Evolutionary conservation across 2,113 vertebrate species (phyloP), one percentile per base, ranked within the genome.

Genomic region (Pogona vitticeps): DNA sequence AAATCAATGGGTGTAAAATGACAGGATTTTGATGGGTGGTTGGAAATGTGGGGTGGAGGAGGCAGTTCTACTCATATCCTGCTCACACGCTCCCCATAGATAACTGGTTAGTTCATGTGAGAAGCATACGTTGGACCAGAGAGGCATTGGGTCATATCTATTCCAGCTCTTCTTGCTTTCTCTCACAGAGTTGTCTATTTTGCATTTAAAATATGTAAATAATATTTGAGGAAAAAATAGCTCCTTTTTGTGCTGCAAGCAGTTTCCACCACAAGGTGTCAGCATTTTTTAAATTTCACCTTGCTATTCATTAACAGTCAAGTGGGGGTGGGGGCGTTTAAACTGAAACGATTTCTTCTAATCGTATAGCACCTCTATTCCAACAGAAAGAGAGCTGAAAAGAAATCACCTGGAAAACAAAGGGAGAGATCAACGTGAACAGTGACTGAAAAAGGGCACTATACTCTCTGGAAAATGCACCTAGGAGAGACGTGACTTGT

Each of bases 221-320:
- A 56, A 33, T 8, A 82, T 52, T 3, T 15, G 26, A 46, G 38
- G 58, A 80, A 80, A 31, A 4, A 65, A 17, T 38, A 26, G 58
- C 26, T 67, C 17, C 13, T 38, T n/a, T 71, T 6, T 18, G 8
- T 52, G 65, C 80, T 33, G 23, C 52, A 83, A 72, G 68, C n/a
- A 23, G 12, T 23, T 28, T 83, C 72, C 33, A 72, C 81, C 81
- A 83, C 68, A 72, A 83, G 81, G 46, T 83, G 81, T 58, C 81
- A 82, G 42, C 65, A 70, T 40, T 28, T 80, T 46, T 20, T 36
- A 33, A 76, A 61, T 61, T 2, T 6, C 3, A 71, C 10, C 12
- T 15, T 71, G 13, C 31, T 56, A 10, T 46, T 82, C 10, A 6
- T 36, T 28, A 81, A 23, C 42, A 36, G 31, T 21, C 18, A 59